Evolutionary conservation across 2,888 invertebrate species (phyloP), one percentile per base, ranked within the genome.

Genomic region (Netelia melanura): DNA sequence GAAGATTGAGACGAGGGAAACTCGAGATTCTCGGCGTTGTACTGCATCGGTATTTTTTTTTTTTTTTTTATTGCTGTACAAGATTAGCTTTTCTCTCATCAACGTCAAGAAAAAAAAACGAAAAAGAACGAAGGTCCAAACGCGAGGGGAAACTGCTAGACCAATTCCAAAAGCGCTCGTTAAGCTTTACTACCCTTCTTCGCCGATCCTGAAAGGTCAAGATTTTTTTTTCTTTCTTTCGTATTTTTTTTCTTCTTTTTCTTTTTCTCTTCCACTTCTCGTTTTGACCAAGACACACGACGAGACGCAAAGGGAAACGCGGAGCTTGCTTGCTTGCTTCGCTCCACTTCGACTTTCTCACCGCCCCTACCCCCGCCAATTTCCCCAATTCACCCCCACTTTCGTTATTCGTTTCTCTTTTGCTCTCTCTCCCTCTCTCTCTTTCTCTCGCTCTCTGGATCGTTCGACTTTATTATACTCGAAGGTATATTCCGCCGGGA

Each of bases 111-210:
- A 30, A 21, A 11, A 48, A 21, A 17, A 61, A 21, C 21, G 76
- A 67, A 52, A 70, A 52, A 48, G 25, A 23, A 43, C 30, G 52
- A 79, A 75, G 21, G 38, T 38, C 38, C 6, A 38, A 38, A 38
- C 6, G 38, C 38, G 38, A 38, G 38, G 56, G 23, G 52, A 72
- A 90, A 89, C 89, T 88, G 88, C 87, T 86, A 89, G 86, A 86
- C 90, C 90, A 90, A 92, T 92, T 88, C 85, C 85, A 88, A 91
- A 92, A 91, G 88, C 87, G 86, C 86, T 89, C 91, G 90, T 91
- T 92, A 91, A 91, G 87, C 86, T 90, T 91, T 90, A 91, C 86
- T 83, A 77, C 78, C 79, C 79, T 21, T 67, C 30, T 65, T 68
- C 54, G 44, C 38, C 70, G 74, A 74, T 85, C 62, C 84, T 81